Evolutionary conservation across 2,113 vertebrate species (phyloP).

Genomic region (Thunnus maccoyii): DNA sequence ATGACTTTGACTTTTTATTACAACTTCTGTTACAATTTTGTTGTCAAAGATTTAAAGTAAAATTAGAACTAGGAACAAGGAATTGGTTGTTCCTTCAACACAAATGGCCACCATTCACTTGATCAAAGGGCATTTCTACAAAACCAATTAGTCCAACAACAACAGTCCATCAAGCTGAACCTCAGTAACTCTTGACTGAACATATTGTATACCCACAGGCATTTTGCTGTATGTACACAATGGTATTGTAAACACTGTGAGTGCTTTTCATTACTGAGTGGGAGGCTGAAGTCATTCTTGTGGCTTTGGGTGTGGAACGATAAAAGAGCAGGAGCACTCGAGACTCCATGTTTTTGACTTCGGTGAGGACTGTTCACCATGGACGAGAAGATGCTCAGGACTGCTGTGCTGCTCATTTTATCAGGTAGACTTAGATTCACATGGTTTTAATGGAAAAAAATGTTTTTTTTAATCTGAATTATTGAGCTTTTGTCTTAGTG

Average conservation of each 20-base stretch:
- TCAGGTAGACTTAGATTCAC: slow-evolving; percentile 47
- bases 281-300: slow-evolving; percentile 14
- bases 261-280: slow-evolving; percentile 26
- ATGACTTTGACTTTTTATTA: background rate
- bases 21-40: no score
- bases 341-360: background rate
- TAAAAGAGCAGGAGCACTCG: slow-evolving; percentile 58
- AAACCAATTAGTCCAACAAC: background rate
- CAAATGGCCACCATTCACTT: background rate
- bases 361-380: background rate
- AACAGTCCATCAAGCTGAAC: background rate
- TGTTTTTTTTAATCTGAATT: background rate
- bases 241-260: slow-evolving; percentile 34
- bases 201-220: background rate
- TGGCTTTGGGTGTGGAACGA: slow-evolving; percentile 12
- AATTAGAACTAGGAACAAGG: background rate
- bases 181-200: background rate
- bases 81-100: background rate
- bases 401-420: slow-evolving; percentile 40
- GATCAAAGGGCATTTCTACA: background rate
- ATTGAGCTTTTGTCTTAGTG: background rate
- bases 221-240: slow-evolving; percentile 46
- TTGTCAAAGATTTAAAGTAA: no score
- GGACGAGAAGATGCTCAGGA: slow-evolving; percentile 28
- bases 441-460: background rate